A percentile compares a stretch with the other conserved stretches of the same genome.
Evolutionary conservation across 2,797 vertebrate species (phyloP).

Genomic region (Morus bassanus): DNA sequence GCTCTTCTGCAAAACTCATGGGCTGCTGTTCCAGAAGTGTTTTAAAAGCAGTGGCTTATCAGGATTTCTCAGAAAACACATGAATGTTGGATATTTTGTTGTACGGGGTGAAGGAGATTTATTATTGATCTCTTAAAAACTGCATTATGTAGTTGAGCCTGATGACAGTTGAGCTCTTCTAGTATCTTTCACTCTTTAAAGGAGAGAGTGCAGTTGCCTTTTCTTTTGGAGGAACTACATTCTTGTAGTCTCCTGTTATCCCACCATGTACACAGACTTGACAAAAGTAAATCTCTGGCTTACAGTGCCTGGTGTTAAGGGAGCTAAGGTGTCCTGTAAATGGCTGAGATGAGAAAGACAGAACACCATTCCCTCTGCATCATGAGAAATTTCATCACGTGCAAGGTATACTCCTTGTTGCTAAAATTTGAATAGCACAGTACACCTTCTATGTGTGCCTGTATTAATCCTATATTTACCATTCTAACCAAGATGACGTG

Average conservation of each 20-base stretch:
- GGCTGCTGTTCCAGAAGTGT: not conserved
- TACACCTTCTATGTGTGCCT: not conserved
- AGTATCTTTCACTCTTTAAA: not conserved
- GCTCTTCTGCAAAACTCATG: not conserved
- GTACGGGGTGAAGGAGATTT: not conserved
- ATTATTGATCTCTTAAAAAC: not conserved
- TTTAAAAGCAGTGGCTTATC: not conserved
- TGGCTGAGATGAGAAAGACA: not conserved
- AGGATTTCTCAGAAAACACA: not conserved
- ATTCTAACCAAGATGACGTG: not conserved
- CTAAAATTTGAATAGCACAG: not conserved
- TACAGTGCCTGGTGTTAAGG: not conserved
- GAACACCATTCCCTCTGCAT: not conserved
- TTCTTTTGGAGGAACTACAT: not conserved
- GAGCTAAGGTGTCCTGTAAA: not conserved
- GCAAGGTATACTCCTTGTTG: not conserved
- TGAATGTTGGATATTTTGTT: not conserved
- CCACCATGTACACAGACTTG: not conserved
- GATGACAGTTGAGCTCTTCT: not conserved
- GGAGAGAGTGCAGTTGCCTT: not conserved
- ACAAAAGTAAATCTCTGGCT: not conserved
- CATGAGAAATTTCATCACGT: not conserved
- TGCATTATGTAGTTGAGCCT: not conserved
- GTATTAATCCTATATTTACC: not conserved
- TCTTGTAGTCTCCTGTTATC: not conserved